Evolutionary conservation across 2,888 invertebrate genomes (phyloP), one percentile per base, ranked within the genome.

Genomic region (Eristalinus aeneus): DNA sequence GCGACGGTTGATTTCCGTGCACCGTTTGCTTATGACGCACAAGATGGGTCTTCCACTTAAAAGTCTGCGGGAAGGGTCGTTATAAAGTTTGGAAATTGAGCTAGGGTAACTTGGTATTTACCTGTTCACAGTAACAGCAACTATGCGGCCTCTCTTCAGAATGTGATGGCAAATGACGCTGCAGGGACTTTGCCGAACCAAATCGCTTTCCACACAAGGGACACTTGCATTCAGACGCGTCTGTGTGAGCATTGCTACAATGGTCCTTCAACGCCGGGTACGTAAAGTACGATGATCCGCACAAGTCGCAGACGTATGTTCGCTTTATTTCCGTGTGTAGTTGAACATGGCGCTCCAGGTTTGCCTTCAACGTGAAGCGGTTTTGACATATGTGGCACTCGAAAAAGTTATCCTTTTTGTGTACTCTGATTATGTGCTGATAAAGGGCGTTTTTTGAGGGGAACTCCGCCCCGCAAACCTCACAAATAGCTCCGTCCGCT

Each of bases 351-450:
- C 93, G 91, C 88, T 92, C 93, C 82, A 93, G 88, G 77, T 92
- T 93, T 46, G 92, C 92, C 88, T 92, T 92, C 32, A 92, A 89
- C 31, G 92, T 91, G 80, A 93, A 93, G 56, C 92, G 91, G 88
- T 92, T 92, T 88, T 92, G 91, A 89, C 93, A 93, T 89, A 92
- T 92, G 90, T 92, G 92, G 90, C 92, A 93, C 89, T 92, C 92
- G 85, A 92, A 92, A 88, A 91, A 92, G 77, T 92, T 92, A 82
- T 92, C 92, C 88, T 92, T 92, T 87, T 92, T 92, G 72, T 93
- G 93, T 75, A 91, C 91, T 10, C 92, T 90, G 67, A 91, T 91
- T 11, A 92, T 91, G 89, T 93, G 93, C 90, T 93, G 93, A 88
- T 91, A 91, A n/a, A 93, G 89, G 12, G 91, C 92, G 79, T 91